Base-by-base conservation (phyloP, 2,113 vertebrate genomes). In the Zapornia atra region DNA sequence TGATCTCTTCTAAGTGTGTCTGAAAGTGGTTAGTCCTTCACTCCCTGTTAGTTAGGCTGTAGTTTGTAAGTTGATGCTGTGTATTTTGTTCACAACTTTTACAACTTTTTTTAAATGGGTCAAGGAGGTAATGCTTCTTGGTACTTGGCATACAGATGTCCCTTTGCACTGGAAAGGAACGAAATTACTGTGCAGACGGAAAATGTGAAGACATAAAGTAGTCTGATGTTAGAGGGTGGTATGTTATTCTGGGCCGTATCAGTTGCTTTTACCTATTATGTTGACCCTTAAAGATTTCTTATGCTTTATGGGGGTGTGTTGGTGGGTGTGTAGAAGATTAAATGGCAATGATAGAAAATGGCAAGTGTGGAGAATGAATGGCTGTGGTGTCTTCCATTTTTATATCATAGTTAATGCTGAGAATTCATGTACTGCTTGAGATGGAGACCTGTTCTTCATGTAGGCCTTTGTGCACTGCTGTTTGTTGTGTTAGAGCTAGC, bases 41-140 rank as follows among this genome's bases (percentile, higher is more conserved):
- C 24, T 73, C 5, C 26, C 40, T 85, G 70, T 69, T 57, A 72
- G 21, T 16, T 87, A 22, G 63, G 18, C 14, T 69, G 14, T 29
- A 28, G 69, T 75, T 86, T 66, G 26, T 31, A 26, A 4, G 9
- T 15, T 61, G 53, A 10, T 66, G 5, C 10, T 16, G 9, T 34
- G 40, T 60, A 11, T 61, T 75, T 79, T 60, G 15, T 60, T 72
- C 34, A 61, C 42, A 79, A 11, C 5, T 38, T 51, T 42, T 15
- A 15, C 13, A 42, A 21, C 0, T n/a, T n/a, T 21, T 22, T 14
- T 70, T 86, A 64, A 66, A 11, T 42, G 34, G 33, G 36, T 19
- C 1, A 1, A 11, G 42, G 36, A 68, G 18, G 21, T 46, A 70
- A 15, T 0, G 0, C 31, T 46, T 42, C 4, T 69, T 53, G 8